Evolutionary conservation across 2,797 vertebrate species (phyloP), one percentile per base, ranked within the genome.

Genomic region (Eulemur rubriventer): DNA sequence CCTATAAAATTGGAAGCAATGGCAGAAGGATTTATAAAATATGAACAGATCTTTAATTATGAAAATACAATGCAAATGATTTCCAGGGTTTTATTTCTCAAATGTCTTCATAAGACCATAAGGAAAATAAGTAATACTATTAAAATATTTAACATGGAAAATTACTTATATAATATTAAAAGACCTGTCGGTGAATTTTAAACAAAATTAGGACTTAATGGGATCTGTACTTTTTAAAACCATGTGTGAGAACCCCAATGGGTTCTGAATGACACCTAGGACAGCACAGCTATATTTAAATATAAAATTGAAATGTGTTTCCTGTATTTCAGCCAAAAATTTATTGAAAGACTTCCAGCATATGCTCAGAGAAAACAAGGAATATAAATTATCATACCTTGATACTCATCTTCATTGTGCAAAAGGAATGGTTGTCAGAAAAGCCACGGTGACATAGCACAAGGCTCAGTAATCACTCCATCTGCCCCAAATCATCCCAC

Each of bases 161-260:
- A 91, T 72, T 86, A 65, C 16, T 89, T 90, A 81, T 3, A 24
- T 67, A 92, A 78, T 50, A 79, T 59, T 82, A 76, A 90, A 69
- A 94, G 67, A 86, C 12, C 67, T 88, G 17, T 50, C 57, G 26
- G 70, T 70, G 28, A 92, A 89, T 82, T 91, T 91, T 80, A 87
- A 92, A 84, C 67, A 95, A 17, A 89, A 94, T 87, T 80, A 89
- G 52, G 75, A 91, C 59, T 89, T 95, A 76, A 69, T 72, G 59
- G 26, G 2, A 35, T 59, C 82, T 86, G 10, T 91, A 73, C 24
- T 93, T 89, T 95, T 88, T 16, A 59, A 85, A 94, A 86, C 30
- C 20, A 72, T 65, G 46, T 72, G 59, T 70, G 88, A 96, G 87
- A 78, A 43, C 52, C 43, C 48, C 24, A 69, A 63, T 63, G 46